Evolutionary conservation across 2,113 vertebrate genomes (phyloP), one percentile per base, ranked within the genome.

Genomic region (Gasterosteus aculeatus): DNA sequence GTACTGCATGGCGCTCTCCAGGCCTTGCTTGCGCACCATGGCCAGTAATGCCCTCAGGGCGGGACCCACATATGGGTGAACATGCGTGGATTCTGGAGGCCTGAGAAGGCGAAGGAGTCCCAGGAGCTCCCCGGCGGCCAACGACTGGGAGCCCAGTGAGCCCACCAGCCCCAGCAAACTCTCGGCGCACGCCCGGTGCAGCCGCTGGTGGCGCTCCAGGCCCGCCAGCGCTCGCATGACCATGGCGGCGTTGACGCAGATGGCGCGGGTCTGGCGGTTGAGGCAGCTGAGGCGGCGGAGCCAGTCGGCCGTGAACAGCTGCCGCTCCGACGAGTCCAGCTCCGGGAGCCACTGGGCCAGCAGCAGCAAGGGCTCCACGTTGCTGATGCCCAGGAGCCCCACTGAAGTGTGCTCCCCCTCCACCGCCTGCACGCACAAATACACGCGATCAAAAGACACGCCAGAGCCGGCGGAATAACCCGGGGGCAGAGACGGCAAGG

Each of bases 321-420:
- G 98, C 57, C 96, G 94, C 76, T 99, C 97, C 0, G 93, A 91
- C 0, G 96, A 99, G 65, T 96, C 95, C 68, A 99, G 93, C 47
- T 98, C 96, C 11, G 98, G 96, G 76, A 99, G 96, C 98, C 98
- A 99, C 84, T 96, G 97, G 82, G 97, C 95, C 83, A 99, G 95
- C 77, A 99, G 94, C 86, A 99, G 69, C 85, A 99, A 91, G 22
- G 97, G 97, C 60, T 99, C 97, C 80, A 99, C 98, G 14, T 99
- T 99, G 85, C 96, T 98, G 86, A 99, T 97, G 78, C 98, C 98
- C 83, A 98, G 88, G 66, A 99, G 94, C 6, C 97, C 97, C 86
- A 99, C 97, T 14, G 97, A 96, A 44, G 95, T 95, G 87, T 99
- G 98, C 73, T 99, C 98, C 10, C 98, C 98, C 87, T 99, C 98